Evolutionary conservation across 2,113 vertebrate species (phyloP).

Genomic region (human): GRCh38 chr14:58139001-58139500

Average conservation of each 20-base stretch:
- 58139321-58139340: slow-evolving; percentile 70
- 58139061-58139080: background rate
- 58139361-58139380: slow-evolving; percentile 59
- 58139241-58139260: background rate
- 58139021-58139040: background rate
- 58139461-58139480: slow-evolving; percentile 27
- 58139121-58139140: slow-evolving; percentile 29
- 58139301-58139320: slow-evolving; percentile 80
- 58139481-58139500: slow-evolving; percentile 28
- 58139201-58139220: slow-evolving; percentile 17
- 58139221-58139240: slow-evolving; percentile 18
- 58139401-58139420: slow-evolving; percentile 72
- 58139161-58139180: slow-evolving; percentile 46
- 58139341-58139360: slow-evolving; percentile 78
- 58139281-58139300: slow-evolving; percentile 66
- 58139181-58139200: slow-evolving; percentile 36
- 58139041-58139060: background rate
- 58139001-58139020: slow-evolving; percentile 11
- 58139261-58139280: slow-evolving; percentile 64
- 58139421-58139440: slow-evolving; percentile 67
- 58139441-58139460: background rate
- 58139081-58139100: background rate
- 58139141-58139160: slow-evolving; percentile 41
- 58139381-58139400: slow-evolving; percentile 40
- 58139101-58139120: slow-evolving; percentile 49